Evolutionary conservation across 2,888 invertebrate species (phyloP), one percentile per base, ranked within the genome.

Genomic region (Lathronympha strigana): DNA sequence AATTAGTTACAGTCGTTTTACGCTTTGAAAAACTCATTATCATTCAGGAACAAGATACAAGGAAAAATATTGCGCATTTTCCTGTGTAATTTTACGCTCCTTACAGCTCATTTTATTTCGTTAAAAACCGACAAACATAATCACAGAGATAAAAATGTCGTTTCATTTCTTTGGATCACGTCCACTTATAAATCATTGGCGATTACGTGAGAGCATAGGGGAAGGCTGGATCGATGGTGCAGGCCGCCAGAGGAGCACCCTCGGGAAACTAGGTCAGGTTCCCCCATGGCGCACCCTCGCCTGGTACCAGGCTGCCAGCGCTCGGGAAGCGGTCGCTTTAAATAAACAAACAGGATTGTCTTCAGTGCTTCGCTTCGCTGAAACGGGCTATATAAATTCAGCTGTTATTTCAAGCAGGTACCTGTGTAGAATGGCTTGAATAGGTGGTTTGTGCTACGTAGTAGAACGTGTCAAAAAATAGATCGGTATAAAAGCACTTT

Each of bases 241-340:
- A 78, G 77, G 72, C 77, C 78, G 78, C 71, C 78, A 76, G 75
- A 77, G 79, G 73, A 82, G 80, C 79, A 78, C 86, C 87, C 84
- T 85, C 70, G 75, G 72, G 77, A 85, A 90, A 90, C 79, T 90
- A 83, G 90, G 90, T 90, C 90, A 91, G 77, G 78, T 76, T 81
- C 81, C 88, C 87, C 88, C 82, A 61, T 61, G 21, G 49, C 73
- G 79, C 79, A 77, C 85, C 86, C 84, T 81, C 77, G 80, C 70
- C 15, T 43, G 57, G 25, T 83, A 83, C 87, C 79, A 86, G 83
- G 85, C 76, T 69, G 75, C 74, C 74, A 82, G 80, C 68, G 69
- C 68, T 67, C 53, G 64, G 69, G 67, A 63, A 66, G 68, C 69
- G 71, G 69, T 67, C 70, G 70, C 66, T 63, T 74, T 70, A 69